Conservation (phyloP, 2,797 vertebrate genomes). For the Emys orbicularis region DNA sequence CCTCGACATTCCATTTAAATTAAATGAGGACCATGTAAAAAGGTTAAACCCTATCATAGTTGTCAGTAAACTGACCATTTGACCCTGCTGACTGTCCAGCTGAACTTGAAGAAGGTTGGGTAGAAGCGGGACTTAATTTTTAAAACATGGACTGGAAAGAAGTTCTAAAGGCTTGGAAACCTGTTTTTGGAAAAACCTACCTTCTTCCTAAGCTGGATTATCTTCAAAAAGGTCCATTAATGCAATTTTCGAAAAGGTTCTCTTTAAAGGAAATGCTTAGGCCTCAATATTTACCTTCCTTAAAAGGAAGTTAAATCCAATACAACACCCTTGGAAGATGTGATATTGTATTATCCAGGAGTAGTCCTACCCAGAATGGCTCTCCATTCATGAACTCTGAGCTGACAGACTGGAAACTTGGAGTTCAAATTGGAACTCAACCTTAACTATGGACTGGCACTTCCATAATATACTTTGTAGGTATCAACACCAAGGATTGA, state of each 20-base stretch:
- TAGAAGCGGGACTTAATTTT: neutral
- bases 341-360: fast-evolving
- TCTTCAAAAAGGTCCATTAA: neutral
- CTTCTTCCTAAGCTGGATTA: neutral
- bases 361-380: fast-evolving
- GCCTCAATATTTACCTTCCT: neutral
- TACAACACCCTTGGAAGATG: neutral
- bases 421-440: neutral
- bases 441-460: fast-evolving
- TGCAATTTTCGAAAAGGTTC: neutral
- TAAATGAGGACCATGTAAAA: slow-evolving; percentile 4
- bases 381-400: neutral
- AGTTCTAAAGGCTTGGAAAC: neutral
- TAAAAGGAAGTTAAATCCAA: neutral
- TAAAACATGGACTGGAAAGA: neutral
- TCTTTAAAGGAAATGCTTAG: neutral
- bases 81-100: neutral
- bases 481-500: no score
- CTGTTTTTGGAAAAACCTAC: neutral
- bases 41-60: neutral
- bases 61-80: neutral
- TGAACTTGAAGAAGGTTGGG: neutral
- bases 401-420: neutral
- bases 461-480: fast-evolving
- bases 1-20: neutral